Percentiles rank a stretch among this genome's conserved stretches.
Evolutionary conservation across 2,113 vertebrate species (phyloP).

Genomic region (Carassius auratus): DNA sequence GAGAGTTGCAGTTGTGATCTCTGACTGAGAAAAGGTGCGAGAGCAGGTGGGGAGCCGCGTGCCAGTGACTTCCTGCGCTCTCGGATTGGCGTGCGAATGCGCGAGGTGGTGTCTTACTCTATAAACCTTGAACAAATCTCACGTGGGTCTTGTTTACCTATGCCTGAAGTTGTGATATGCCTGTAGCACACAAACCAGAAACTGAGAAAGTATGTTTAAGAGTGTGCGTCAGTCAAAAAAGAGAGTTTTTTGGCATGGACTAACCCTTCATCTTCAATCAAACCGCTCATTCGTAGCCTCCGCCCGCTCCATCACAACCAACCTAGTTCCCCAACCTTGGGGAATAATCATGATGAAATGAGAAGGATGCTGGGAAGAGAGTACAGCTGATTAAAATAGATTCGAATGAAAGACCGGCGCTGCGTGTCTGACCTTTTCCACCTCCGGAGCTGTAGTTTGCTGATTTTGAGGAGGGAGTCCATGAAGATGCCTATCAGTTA

Average conservation of each 20-base stretch:
- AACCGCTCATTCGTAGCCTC: slow-evolving; percentile 35
- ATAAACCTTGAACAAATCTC: background rate
- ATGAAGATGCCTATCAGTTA: slow-evolving; percentile 16
- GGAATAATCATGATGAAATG: slow-evolving; percentile 51
- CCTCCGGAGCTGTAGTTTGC: slow-evolving; percentile 34
- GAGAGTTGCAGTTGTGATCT: slow-evolving; percentile 53
- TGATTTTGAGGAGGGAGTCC: slow-evolving; percentile 39
- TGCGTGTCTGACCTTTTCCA: slow-evolving; percentile 44
- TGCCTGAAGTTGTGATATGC: background rate
- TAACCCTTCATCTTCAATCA: slow-evolving; percentile 39
- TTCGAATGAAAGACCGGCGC: slow-evolving; percentile 10
- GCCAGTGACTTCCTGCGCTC: slow-evolving; percentile 45
- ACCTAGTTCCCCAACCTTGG: slow-evolving; percentile 41
- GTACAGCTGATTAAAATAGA: slow-evolving; percentile 39
- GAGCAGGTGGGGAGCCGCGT: slow-evolving; percentile 50
- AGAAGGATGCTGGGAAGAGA: slow-evolving; percentile 33
- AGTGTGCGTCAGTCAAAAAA: background rate
- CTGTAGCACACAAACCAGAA: background rate
- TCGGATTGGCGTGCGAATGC: slow-evolving; percentile 26
- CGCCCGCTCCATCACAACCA: slow-evolving; percentile 14
- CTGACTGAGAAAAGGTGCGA: slow-evolving; percentile 53
- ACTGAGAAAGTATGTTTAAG: background rate
- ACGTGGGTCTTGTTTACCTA: slow-evolving; percentile 37
- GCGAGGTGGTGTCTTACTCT: slow-evolving; percentile 11
- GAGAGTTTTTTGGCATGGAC: slow-evolving; percentile 24